A percentile compares a stretch with the other conserved stretches of the same genome.
Conservation (phyloP, 2,113 vertebrate species). For the Talpa occidentalis region DNA sequence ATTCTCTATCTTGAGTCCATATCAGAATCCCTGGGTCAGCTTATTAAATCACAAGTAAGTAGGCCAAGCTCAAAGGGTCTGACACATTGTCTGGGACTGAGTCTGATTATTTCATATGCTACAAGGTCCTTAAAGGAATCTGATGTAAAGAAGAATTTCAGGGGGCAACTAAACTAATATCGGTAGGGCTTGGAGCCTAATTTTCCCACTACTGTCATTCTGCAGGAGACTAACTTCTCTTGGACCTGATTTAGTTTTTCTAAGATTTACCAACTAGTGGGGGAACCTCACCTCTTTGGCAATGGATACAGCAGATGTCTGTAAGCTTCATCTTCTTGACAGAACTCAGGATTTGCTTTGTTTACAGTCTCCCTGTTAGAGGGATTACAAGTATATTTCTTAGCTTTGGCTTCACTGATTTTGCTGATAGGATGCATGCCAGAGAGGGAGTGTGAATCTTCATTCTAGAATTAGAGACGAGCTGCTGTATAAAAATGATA, state of each 20-base stretch:
- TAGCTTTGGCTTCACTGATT: neutral
- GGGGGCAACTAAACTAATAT: too few species aligned
- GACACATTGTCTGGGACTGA: neutral
- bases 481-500: neutral
- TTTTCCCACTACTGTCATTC: neutral
- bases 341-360: neutral
- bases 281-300: neutral
- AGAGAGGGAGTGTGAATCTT: neutral
- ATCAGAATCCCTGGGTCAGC: neutral
- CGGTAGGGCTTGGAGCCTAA: rapidly evolving
- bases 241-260: neutral
- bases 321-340: constrained; percentile 69
- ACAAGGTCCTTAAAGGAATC: neutral
- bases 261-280: neutral
- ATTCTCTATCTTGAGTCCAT: rapidly evolving
- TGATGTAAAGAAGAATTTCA: neutral
- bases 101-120: neutral
- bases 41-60: neutral
- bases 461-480: neutral
- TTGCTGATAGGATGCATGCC: constrained; percentile 49
- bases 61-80: neutral
- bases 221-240: neutral
- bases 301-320: neutral
- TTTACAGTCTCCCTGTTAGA: constrained; percentile 45
- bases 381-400: constrained; percentile 73